Conservation (phyloP, 2,113 vertebrate genomes). For the Miniopterus natalensis region DNA sequence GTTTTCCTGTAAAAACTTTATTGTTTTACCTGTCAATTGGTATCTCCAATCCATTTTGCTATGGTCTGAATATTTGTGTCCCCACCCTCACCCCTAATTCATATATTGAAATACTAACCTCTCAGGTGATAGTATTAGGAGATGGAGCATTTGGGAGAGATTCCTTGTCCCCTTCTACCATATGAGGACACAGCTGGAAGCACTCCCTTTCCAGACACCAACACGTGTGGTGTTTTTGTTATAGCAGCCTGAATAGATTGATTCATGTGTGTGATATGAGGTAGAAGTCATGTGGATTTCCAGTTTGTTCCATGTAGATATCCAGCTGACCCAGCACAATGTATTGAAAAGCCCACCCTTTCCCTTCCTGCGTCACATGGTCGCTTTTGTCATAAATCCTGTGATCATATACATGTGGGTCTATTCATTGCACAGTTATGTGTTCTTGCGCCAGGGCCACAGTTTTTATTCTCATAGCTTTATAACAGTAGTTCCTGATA, state of each 20-base stretch:
- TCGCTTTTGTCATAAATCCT: not conserved
- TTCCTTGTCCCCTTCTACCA: not conserved
- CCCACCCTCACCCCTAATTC: not conserved
- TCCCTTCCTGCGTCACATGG: not conserved
- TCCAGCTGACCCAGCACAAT: not conserved
- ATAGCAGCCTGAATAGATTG: not conserved
- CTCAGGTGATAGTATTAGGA: not conserved
- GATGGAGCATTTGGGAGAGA: not conserved
- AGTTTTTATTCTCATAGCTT: not conserved
- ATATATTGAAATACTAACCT: not conserved
- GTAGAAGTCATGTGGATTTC: not conserved
- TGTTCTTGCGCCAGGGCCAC: not conserved
- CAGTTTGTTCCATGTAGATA: not conserved
- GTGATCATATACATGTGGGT: not conserved
- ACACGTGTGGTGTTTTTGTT: not conserved
- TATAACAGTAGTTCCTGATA: not conserved
- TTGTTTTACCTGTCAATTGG: not conserved
- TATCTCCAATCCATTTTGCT: not conserved
- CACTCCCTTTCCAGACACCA: not conserved
- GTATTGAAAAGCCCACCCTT: not conserved
- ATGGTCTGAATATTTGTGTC: not conserved
- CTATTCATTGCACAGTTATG: not conserved
- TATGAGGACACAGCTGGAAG: not conserved
- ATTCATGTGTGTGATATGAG: not conserved
- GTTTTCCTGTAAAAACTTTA: not conserved